Evolutionary conservation across 1,140 invertebrate species (phyloP).

Genomic region (Diachasma alloeum): DNA sequence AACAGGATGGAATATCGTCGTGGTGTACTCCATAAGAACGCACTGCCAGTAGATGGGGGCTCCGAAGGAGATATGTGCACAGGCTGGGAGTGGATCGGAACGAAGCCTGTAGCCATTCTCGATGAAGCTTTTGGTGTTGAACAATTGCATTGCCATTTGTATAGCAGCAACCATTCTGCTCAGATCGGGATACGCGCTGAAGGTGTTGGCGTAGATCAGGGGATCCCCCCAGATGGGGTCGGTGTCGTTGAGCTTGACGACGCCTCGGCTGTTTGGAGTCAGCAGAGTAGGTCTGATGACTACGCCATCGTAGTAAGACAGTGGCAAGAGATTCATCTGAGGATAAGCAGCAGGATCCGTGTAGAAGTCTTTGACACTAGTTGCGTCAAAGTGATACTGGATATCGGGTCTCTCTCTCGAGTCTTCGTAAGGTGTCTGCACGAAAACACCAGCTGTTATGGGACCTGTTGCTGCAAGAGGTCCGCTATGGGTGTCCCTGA

Average conservation of each 20-base stretch:
- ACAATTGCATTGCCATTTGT: slow-evolving; percentile 68
- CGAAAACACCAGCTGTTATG: slow-evolving; percentile 64
- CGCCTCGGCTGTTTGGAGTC: slow-evolving; percentile 78
- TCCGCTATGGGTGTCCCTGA: slow-evolving; percentile 54
- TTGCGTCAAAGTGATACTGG: slow-evolving; percentile 71
- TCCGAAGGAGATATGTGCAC: slow-evolving; percentile 70
- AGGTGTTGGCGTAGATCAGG: slow-evolving; percentile 84
- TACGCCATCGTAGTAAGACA: slow-evolving; percentile 66
- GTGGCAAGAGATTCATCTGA: slow-evolving; percentile 70
- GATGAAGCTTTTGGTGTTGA: slow-evolving; percentile 63
- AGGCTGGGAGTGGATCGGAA: slow-evolving; percentile 71
- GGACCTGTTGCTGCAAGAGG: slow-evolving; percentile 62
- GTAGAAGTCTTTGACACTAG: slow-evolving; percentile 69
- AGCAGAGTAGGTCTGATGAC: slow-evolving; percentile 48
- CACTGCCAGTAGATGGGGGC: slow-evolving; percentile 80
- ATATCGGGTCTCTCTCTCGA: slow-evolving; percentile 70
- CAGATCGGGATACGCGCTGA: slow-evolving; percentile 72
- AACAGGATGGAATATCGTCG: slow-evolving; percentile 78
- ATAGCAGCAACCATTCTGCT: slow-evolving; percentile 73
- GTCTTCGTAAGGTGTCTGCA: slow-evolving; percentile 62
- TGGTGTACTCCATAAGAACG: slow-evolving; percentile 72
- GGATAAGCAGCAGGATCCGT: slow-evolving; percentile 66
- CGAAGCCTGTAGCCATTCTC: slow-evolving; percentile 70
- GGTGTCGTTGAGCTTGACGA: slow-evolving; percentile 71
- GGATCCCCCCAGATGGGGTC: slow-evolving; percentile 78